Base-by-base conservation (phyloP, 2,113 vertebrate genomes). In the Thalassarche chlororhynchos region DNA sequence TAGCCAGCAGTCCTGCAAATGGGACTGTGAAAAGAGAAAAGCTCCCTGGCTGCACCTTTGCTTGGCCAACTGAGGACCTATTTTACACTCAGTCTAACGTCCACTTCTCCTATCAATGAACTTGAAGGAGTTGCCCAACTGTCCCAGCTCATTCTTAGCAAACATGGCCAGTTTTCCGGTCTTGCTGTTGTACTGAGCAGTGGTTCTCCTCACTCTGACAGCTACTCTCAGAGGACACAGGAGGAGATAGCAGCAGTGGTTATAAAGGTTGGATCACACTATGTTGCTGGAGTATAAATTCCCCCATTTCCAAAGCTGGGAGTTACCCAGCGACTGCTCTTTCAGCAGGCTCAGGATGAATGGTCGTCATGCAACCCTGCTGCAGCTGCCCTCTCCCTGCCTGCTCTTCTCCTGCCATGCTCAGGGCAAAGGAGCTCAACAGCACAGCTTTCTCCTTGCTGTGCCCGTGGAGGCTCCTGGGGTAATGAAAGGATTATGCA, bases 311-410 rank as follows among this genome's bases (percentile, higher is more conserved):
- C 66, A 72, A 60, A 86, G 38, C 46, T 52, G 23, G 51, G 61
- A 95, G 20, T 24, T 52, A 17, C 72, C 10, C 40, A 58, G 36
- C 0, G 3, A 29, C 52, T 78, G 74, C 47, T 79, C 6, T 60
- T 85, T 76, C 26, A 2, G 1, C 19, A 51, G 62, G 42, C 18
- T 71, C 12, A 23, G 6, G 55, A 54, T 7, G 61, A 61, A 34
- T 6, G 14, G 24, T 9, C 3, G 0, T 17, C 3, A 1, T 4
- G 13, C n/a, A 76, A 25, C 29, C 14, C 29, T 17, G 3, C 32
- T 46, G 58, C 68, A 83, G 77, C 52, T 4, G 1, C 42, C n/a
- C 36, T 21, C 52, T 74, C 21, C 70, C 54, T 28, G 26, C 21
- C 12, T 6, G 79, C 38, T 40, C 61, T 71, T 26, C 1, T 42